phyloP scores from a whole-genome alignment of 1,140 invertebrate genomes.

The Theocolax elegans region DNA sequence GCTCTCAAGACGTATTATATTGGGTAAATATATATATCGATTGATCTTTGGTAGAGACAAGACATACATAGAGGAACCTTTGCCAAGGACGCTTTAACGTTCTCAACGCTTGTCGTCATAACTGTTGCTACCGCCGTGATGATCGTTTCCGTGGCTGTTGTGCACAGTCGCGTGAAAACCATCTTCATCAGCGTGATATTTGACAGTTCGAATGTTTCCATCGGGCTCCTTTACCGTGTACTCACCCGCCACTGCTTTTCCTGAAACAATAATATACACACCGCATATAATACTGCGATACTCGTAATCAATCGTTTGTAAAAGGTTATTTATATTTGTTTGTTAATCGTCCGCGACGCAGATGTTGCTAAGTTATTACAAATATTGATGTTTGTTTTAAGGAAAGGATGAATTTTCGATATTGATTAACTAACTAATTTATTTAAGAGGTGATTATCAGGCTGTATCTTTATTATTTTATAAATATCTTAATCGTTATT shows the following conservation, averaged over 20 bases:
- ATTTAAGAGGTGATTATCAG: no score
- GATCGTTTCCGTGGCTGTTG: constrained; percentile 71
- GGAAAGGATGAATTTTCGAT: no score
- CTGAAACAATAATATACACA: constrained; percentile 44
- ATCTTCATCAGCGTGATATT: constrained; percentile 59
- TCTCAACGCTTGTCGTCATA: constrained; percentile 47
- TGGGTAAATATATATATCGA: no score
- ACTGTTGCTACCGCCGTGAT: constrained; percentile 38
- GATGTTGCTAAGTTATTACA: no score
- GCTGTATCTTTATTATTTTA: no score
- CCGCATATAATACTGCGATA: not conserved
- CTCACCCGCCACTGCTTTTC: constrained; percentile 70
- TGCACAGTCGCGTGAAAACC: constrained; percentile 73
- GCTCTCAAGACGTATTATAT: no score
- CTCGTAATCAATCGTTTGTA: no score
- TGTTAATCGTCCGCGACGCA: no score
- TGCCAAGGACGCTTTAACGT: not conserved
- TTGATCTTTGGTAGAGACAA: constrained; percentile 10
- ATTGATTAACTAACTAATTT: no score
- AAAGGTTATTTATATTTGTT: not conserved
- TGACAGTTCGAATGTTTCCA: constrained; percentile 62
- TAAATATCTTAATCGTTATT: no score
- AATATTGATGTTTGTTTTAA: no score
- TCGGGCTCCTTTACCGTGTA: constrained; percentile 75
- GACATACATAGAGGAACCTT: constrained; percentile 15